Percentiles rank a stretch among this genome's conserved stretches.
Evolutionary conservation across 2,888 invertebrate species (phyloP).

Genomic region (Leptopilina myrica): DNA sequence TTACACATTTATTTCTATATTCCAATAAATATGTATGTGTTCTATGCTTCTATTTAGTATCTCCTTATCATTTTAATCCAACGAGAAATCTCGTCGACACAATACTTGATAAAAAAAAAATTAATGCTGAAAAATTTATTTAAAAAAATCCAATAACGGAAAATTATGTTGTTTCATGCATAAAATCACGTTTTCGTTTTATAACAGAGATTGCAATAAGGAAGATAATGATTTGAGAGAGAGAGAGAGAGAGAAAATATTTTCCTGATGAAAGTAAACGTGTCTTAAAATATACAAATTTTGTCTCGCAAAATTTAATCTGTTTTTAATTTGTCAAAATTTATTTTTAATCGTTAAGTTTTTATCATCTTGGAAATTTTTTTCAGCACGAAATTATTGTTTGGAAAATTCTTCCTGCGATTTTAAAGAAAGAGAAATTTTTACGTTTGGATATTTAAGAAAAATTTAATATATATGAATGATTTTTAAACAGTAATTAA

Average conservation of each 20-base stretch:
- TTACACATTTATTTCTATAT: not conserved
- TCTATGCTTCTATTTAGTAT: not conserved
- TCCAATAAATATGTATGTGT: not conserved
- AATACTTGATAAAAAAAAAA: not conserved
- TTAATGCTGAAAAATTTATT: not conserved
- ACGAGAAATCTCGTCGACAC: not conserved
- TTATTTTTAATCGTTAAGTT: not conserved
- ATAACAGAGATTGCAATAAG: too few species aligned
- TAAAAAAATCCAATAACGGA: not conserved
- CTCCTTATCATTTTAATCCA: conserved; percentile 10
- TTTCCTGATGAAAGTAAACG: conserved; percentile 11
- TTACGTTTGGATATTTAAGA: not conserved
- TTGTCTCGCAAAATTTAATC: not conserved
- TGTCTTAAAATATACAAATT: not conserved
- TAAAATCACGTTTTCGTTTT: too few species aligned
- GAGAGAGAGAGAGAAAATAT: not conserved
- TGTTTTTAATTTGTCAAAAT: not conserved
- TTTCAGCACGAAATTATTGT: not conserved
- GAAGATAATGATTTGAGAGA: not conserved
- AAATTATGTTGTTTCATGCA: conserved; percentile 4
- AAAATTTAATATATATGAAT: too few species aligned
- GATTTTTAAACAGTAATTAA: not conserved
- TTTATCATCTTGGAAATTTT: conserved; percentile 1
- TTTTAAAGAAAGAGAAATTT: not conserved
- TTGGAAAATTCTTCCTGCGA: not conserved